Base-by-base conservation (phyloP, 1,140 invertebrate genomes). In the Hyposmocoma kahamanoa region DNA sequence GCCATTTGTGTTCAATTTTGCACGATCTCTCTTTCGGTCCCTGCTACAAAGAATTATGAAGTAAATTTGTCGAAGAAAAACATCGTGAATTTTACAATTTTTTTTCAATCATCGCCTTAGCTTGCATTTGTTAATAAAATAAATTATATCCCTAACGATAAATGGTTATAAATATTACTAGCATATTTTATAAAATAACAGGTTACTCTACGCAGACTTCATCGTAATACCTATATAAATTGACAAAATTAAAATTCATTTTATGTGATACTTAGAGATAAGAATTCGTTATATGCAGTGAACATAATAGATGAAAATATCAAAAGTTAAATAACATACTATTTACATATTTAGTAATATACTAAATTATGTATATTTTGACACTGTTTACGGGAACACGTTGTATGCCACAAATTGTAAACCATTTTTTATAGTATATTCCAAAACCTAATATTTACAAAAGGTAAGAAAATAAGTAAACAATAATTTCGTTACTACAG, bases 331-430 rank as follows among this genome's bases (percentile, higher is more conserved):
- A 39, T 53, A 71, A 73, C 54, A 67, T 59, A 46, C 36, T 83
- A 83, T 79, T 71, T 81, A 83, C 79, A 83, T 72, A 78, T 78
- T 83, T 84, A 84, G 76, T 84, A 81, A 81, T 84, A 74, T 81
- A 81, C 77, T 84, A 84, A 84, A 81, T 77, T 76, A 72, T 79
- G 64, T 74, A 65, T 72, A 68, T 69, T 63, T 62, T 59, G 56
- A 65, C 67, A 64, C 58, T 49, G 30, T 71, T 41, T 72, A 75
- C 65, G 67, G 63, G 60, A 69, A 62, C 50, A 48, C 56, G 50
- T 49, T 13, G 22, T 21, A 45, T 36, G 22, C 21, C 15, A 53
- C 24, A 22, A 49, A n/a, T n/a, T n/a, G n/a, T n/a, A n/a, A n/a
- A n/a, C n/a, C n/a, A n/a, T n/a, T n/a, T n/a, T n/a, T n/a, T n/a